Evolutionary conservation across 2,113 vertebrate species (phyloP).

Genomic region (Aviceda subcristata): DNA sequence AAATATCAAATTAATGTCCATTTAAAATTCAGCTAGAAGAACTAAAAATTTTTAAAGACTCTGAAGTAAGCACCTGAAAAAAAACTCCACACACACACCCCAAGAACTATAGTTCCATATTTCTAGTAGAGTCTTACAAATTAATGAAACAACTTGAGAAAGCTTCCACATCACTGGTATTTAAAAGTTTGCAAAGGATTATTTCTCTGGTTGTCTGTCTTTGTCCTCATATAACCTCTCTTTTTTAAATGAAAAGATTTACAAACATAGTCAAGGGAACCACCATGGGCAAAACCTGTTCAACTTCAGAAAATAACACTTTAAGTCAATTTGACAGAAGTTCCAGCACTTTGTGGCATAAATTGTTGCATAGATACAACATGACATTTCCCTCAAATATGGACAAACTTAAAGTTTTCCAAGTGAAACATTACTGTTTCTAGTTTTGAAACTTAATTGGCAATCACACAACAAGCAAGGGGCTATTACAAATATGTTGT

Average conservation of each 20-base stretch:
- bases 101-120: background rate
- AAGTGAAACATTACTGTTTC: background rate
- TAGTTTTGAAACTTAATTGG: background rate
- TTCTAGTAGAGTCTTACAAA: background rate
- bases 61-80: background rate
- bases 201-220: background rate
- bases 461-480: background rate
- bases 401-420: too few species aligned
- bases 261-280: background rate
- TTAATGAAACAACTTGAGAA: background rate
- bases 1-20: background rate
- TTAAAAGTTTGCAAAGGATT: background rate
- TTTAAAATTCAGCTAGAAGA: background rate
- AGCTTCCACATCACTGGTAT: background rate
- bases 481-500: background rate
- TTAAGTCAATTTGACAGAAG: background rate
- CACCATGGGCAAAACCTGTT: background rate
- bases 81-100: background rate
- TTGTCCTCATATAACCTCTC: background rate
- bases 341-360: background rate
- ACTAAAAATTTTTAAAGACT: background rate
- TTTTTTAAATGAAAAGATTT: background rate
- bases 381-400: background rate
- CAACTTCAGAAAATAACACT: background rate
- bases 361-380: background rate